Percentiles rank a stretch among this genome's conserved stretches.
Evolutionary conservation across 2,113 vertebrate genomes (phyloP).

Genomic region (Oxyura jamaicensis): DNA sequence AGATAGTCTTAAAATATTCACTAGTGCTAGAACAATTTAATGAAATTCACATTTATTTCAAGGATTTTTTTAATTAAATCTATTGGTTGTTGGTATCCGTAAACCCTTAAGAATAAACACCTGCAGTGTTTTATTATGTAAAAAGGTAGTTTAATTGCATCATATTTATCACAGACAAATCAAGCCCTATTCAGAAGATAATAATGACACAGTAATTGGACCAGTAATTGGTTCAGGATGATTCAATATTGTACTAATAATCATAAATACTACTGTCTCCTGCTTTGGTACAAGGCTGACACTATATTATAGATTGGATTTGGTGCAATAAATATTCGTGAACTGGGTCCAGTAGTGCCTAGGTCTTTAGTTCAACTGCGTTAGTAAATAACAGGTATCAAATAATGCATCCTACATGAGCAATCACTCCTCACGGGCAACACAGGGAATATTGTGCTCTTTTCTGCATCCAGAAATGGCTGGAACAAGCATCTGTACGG

Average conservation of each 20-base stretch:
- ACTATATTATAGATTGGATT: constrained; percentile 76
- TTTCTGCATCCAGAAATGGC: background rate
- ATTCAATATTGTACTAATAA: constrained; percentile 88
- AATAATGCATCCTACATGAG: background rate
- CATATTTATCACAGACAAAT: constrained; percentile 87
- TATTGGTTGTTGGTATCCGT: constrained; percentile 85
- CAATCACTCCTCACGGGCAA: background rate
- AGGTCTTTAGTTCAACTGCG: constrained; percentile 38
- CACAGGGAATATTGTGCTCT: background rate
- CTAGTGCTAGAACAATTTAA: constrained; percentile 75
- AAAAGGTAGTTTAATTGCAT: constrained; percentile 87
- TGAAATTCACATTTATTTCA: constrained; percentile 80
- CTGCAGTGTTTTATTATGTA: constrained; percentile 88
- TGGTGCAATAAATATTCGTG: constrained; percentile 79
- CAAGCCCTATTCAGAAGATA: constrained; percentile 86
- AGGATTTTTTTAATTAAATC: constrained; percentile 84
- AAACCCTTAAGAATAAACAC: constrained; percentile 86
- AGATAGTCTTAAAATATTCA: constrained; percentile 71
- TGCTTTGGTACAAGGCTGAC: constrained; percentile 79
- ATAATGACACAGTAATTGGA: constrained; percentile 87
- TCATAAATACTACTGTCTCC: constrained; percentile 84
- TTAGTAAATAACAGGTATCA: constrained; percentile 57
- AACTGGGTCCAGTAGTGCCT: constrained; percentile 67
- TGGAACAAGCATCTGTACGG: background rate
- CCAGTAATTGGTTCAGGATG: constrained; percentile 86